These are phyloP conservation scores for Shargacucullia verbasci DNA, from an alignment of 2,888 invertebrate species.

Conservation along the genomic window DNA sequence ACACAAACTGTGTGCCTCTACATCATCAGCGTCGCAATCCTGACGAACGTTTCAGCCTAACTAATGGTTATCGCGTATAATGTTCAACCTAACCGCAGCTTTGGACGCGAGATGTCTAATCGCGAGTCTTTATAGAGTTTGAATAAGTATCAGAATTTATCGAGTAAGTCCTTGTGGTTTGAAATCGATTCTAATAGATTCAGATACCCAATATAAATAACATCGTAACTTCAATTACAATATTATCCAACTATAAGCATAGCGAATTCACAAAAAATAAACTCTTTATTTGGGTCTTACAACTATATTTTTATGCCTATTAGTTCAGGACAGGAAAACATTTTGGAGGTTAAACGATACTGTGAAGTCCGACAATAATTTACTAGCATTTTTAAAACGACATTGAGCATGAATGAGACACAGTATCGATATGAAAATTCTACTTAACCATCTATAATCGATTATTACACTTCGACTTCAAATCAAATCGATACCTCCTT, in stretches of 20 bases:
- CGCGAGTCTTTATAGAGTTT: constrained; percentile 58
- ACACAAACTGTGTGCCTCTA: constrained; percentile 42
- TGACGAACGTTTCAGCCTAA: constrained; percentile 54
- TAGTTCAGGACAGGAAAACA: too few species aligned
- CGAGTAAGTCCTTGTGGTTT: not conserved
- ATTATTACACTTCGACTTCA: not conserved
- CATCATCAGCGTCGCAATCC: constrained; percentile 45
- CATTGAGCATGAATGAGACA: not conserved
- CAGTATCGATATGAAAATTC: not conserved
- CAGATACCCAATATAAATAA: too few species aligned
- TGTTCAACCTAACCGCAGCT: constrained; percentile 55
- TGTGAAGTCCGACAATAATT: too few species aligned
- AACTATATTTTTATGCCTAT: too few species aligned
- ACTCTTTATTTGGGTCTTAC: too few species aligned
- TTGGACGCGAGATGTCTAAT: constrained; percentile 60
- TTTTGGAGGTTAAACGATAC: too few species aligned
- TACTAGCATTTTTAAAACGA: too few species aligned
- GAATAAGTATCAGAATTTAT: not conserved
- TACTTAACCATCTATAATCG: not conserved
- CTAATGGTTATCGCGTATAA: constrained; percentile 61
- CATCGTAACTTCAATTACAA: too few species aligned
- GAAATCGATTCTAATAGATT: too few species aligned
- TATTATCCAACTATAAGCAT: too few species aligned
- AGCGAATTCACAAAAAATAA: too few species aligned
- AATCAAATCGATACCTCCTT: constrained; percentile 24